These are phyloP conservation scores for Tuberolachnus salignus DNA, from an alignment of 2,888 invertebrate genomes.

Conservation along the genomic window DNA sequence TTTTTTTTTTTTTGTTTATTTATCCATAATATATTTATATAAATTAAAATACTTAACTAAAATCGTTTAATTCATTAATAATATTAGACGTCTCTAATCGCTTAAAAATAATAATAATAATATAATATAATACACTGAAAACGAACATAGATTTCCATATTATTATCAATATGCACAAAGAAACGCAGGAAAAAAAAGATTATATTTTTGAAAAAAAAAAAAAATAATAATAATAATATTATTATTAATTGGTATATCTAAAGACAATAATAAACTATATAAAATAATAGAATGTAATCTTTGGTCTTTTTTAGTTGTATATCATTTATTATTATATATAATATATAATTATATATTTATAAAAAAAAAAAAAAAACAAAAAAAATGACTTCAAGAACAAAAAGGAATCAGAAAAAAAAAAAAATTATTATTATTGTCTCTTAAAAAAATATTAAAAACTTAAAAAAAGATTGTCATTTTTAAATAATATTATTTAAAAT, in stretches of 20 bases:
- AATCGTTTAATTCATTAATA: slow-evolving; percentile 36
- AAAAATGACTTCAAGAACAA: not conserved
- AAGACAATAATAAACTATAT: slow-evolving; percentile 32
- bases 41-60: not conserved
- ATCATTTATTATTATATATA: slow-evolving; percentile 8
- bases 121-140: slow-evolving; percentile 48
- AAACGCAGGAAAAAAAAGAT: slow-evolving; percentile 16
- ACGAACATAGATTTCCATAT: slow-evolving; percentile 34
- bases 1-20: too few relatives aligned
- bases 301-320: slow-evolving; percentile 52
- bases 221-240: slow-evolving; percentile 3
- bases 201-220: too few relatives aligned
- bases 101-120: slow-evolving; percentile 33
- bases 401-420: not conserved
- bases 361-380: slow-evolving; percentile 13
- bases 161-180: slow-evolving; percentile 28
- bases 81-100: slow-evolving; percentile 9
- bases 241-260: slow-evolving; percentile 24
- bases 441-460: slow-evolving; percentile 45
- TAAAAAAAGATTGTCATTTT: slow-evolving; percentile 54
- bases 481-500: slow-evolving; percentile 43
- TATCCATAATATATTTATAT: too few relatives aligned
- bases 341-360: not conserved
- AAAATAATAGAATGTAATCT: slow-evolving; percentile 43
- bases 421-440: slow-evolving; percentile 49